These are phyloP conservation scores for Sminthurinus aureus DNA, from an alignment of 2,888 invertebrate species.

Conservation along the genomic window DNA sequence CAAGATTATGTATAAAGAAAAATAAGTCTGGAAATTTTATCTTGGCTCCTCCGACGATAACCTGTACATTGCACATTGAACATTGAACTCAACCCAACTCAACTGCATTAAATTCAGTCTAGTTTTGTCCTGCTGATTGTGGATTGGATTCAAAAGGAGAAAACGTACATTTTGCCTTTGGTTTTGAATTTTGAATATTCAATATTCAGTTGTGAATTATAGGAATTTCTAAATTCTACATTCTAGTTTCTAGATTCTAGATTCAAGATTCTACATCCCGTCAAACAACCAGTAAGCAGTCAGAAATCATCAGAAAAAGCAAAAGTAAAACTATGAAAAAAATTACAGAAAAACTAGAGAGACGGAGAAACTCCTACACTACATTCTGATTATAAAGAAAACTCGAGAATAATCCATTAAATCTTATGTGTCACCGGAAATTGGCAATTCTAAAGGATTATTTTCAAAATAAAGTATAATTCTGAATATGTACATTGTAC, in stretches of 20 bases:
- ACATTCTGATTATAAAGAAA: not conserved
- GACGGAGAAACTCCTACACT: not conserved
- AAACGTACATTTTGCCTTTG: too few species aligned
- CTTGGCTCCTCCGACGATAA: not conserved
- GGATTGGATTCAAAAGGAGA: too few species aligned
- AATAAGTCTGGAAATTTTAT: not conserved
- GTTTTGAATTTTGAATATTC: too few species aligned
- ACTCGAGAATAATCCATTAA: constrained; percentile 10
- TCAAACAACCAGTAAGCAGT: not conserved
- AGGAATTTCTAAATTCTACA: too few species aligned
- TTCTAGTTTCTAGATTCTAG: too few species aligned
- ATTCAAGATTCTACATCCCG: not conserved
- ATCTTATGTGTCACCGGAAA: constrained; percentile 38
- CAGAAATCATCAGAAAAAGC: not conserved
- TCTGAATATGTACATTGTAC: not conserved
- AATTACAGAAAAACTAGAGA: constrained; percentile 3
- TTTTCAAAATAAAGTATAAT: constrained; percentile 38
- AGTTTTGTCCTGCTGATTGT: too few species aligned
- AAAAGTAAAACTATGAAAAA: not conserved
- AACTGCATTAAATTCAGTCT: too few species aligned
- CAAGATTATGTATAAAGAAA: too few species aligned
- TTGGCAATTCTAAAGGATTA: constrained; percentile 35
- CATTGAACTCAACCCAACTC: too few species aligned
- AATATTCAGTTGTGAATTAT: too few species aligned
- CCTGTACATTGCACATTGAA: not conserved